phyloP scores from a whole-genome alignment of 2,888 invertebrate species.

The Drosophila paramelanica region DNA sequence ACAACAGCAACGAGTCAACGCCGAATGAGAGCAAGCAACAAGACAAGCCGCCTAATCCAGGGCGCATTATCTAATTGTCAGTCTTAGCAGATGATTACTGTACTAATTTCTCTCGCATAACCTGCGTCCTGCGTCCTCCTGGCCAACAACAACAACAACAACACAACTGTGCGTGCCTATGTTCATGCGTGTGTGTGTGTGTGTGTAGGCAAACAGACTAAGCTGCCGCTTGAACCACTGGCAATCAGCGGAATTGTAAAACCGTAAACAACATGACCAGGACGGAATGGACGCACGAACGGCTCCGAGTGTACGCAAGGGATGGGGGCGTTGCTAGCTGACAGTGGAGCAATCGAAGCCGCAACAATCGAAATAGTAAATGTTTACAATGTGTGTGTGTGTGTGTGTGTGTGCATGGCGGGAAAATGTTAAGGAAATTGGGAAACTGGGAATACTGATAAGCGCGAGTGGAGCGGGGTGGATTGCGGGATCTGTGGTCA shows the following conservation, averaged over 20 bases:
- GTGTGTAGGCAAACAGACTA: conserved; percentile 54
- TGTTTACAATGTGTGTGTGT: conserved; percentile 36
- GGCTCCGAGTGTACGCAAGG: neutral
- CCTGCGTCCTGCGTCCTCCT: conserved; percentile 28
- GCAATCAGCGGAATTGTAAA: conserved; percentile 75
- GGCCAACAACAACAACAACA: neutral
- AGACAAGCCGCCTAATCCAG: conserved; percentile 62
- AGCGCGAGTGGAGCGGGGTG: neutral
- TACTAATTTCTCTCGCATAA: conserved; percentile 71
- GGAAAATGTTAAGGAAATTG: conserved; percentile 52
- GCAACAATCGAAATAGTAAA: conserved; percentile 60
- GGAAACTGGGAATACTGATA: conserved; percentile 32
- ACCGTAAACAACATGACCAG: conserved; percentile 68
- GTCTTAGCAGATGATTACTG: conserved; percentile 77
- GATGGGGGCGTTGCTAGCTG: neutral
- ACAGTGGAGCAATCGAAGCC: conserved; percentile 60
- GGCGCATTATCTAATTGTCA: conserved; percentile 76
- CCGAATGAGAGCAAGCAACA: conserved; percentile 32
- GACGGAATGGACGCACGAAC: conserved; percentile 21
- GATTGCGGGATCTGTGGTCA: conserved; percentile 24
- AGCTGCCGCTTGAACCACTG: conserved; percentile 59
- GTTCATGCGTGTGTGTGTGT: conserved; percentile 15
- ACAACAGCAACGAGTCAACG: neutral
- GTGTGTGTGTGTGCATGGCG: conserved; percentile 6
- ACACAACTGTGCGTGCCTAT: neutral